A percentile compares a stretch with the other conserved stretches of the same genome.
Conservation (phyloP, 2,797 vertebrate species). For the Cetoscarus ocellatus region DNA sequence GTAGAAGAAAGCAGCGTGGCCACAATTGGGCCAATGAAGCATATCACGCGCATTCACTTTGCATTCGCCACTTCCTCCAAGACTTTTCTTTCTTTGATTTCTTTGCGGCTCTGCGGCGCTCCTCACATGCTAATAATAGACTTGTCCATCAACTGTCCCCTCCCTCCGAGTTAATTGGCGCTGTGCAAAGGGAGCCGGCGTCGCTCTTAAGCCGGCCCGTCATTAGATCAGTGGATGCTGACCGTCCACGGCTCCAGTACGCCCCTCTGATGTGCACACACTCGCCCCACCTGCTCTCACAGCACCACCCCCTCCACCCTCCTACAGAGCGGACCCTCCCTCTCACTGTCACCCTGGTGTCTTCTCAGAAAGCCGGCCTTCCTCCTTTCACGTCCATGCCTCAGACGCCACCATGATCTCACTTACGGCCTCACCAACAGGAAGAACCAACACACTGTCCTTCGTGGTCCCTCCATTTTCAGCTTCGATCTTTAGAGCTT, state of each 20-base stretch:
- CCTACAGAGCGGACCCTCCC: conserved; percentile 64
- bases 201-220: conserved; percentile 76
- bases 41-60: conserved; percentile 79
- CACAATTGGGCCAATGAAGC: conserved; percentile 84
- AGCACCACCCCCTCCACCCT: conserved; percentile 23
- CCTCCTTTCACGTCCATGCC: conserved; percentile 67
- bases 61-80: conserved; percentile 79
- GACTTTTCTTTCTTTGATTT: conserved; percentile 81
- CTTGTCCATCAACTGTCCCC: conserved; percentile 85
- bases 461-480: neutral
- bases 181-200: conserved; percentile 70
- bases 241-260: conserved; percentile 60
- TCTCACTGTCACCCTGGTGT: conserved; percentile 50
- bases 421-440: conserved; percentile 17
- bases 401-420: conserved; percentile 42
- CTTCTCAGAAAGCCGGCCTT: conserved; percentile 63
- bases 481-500: neutral
- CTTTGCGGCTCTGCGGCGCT: conserved; percentile 77
- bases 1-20: conserved; percentile 60
- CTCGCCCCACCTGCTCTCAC: conserved; percentile 77
- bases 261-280: conserved; percentile 63
- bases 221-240: conserved; percentile 87
- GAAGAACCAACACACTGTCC: neutral
- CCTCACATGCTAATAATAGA: conserved; percentile 84
- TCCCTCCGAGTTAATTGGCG: conserved; percentile 85